Base-by-base conservation (phyloP, 2,888 invertebrate species). In the Cosmia trapezina region DNA sequence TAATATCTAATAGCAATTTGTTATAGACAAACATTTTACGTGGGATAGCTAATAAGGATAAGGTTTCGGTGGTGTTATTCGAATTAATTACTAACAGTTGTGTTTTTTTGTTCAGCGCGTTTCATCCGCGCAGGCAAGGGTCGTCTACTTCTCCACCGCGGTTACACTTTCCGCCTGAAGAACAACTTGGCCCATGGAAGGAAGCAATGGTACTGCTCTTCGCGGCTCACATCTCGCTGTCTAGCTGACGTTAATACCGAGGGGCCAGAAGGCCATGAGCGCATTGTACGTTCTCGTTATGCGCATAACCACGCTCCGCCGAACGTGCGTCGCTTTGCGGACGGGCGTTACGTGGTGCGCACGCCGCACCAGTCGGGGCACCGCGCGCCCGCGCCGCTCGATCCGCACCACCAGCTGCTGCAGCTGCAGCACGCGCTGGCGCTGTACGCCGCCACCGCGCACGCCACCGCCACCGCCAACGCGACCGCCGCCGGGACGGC, bases 201-300 rank as follows among this genome's bases (percentile, higher is more conserved):
- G 83, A 96, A 96, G 91, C 96, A 96, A 86, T 96, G 96, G 96
- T 96, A 96, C 87, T 96, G 96, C 87, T 96, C 96, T 28, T 96
- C 96, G 69, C 92, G 96, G 54, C 91, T 96, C 69, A 96, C 96
- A 19, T 96, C 96, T 53, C 95, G 96, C 83, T 96, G 96, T 87
- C 91, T 96, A 61, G 95, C 96, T 77, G 95, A 96, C 84, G 96
- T 96, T 33, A 96, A 96, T 88, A 96, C 96, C 43, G 96, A 96
- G 85, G 96, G 96, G 0, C 95, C 96, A n/a, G 96, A 96, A 85
- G 96, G 96, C 0, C 95, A 94, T 87, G 96, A 96, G 89, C 96
- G 96, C 82, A 95, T 96, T 80, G 96, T 96, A 73, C 95, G 96
- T 73, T 95, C 95, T 11, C 95, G 96, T 45, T 96, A 95, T 84